phyloP scores from a whole-genome alignment of 1,140 invertebrate genomes.

The Geopemphigus sp. region DNA sequence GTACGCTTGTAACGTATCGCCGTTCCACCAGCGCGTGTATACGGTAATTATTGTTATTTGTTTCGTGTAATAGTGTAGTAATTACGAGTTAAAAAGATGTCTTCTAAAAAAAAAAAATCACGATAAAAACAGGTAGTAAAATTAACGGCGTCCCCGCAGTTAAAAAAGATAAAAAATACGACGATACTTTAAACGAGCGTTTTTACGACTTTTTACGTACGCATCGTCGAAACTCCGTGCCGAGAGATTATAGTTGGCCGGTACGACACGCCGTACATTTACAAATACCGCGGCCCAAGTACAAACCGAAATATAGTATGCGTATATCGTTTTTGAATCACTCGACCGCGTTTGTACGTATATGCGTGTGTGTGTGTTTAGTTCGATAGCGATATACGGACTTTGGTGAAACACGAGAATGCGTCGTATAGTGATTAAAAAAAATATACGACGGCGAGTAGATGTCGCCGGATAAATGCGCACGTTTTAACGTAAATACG shows the following conservation, averaged over 20 bases:
- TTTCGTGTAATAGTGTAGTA: conserved; percentile 7
- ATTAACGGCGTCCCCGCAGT: not conserved
- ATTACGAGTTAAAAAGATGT: not conserved
- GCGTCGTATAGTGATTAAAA: not conserved
- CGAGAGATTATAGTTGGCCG: no score
- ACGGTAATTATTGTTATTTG: conserved; percentile 23
- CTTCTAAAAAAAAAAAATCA: not conserved
- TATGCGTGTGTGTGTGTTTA: no score
- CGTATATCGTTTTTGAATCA: not conserved
- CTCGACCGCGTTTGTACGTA: no score
- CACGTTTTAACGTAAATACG: no score
- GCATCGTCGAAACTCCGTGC: not conserved
- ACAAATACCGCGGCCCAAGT: not conserved
- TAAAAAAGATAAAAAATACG: not conserved
- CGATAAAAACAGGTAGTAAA: conserved; percentile 25
- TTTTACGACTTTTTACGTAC: not conserved
- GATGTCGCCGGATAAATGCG: no score
- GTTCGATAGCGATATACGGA: not conserved
- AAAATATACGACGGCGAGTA: no score
- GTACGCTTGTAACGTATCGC: no score
- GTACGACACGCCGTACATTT: no score
- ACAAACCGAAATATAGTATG: not conserved
- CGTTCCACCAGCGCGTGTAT: no score
- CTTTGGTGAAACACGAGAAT: not conserved
- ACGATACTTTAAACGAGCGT: not conserved